These are phyloP conservation scores for Boulengeromyrus knoepffleri DNA, from an alignment of 2,113 vertebrate species.

Conservation along the genomic window DNA sequence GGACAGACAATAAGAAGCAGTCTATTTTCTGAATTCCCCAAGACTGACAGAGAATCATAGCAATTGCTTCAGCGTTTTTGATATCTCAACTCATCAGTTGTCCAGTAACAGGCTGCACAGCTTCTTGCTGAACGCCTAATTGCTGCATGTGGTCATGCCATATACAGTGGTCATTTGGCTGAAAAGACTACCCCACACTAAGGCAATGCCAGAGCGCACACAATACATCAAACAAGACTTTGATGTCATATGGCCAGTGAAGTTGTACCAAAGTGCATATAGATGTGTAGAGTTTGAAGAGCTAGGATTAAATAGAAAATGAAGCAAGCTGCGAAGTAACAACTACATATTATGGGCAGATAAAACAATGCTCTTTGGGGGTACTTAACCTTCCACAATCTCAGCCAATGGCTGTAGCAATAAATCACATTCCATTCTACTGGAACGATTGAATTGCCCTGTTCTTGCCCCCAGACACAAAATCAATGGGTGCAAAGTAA, in stretches of 20 bases:
- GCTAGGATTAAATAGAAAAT: background rate
- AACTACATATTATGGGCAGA: background rate
- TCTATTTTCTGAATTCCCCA: background rate
- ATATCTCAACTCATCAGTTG: background rate
- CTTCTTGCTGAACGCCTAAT: background rate
- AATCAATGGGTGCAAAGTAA: constrained; percentile 28
- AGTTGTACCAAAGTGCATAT: background rate
- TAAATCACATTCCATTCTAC: constrained; percentile 22
- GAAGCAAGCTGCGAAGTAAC: background rate
- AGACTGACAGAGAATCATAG: background rate
- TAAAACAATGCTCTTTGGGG: background rate
- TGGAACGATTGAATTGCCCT: constrained; percentile 28
- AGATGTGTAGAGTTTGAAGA: background rate
- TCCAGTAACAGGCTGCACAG: background rate
- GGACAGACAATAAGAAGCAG: background rate
- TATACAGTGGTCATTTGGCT: background rate
- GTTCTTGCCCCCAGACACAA: constrained; percentile 25
- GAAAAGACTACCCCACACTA: background rate
- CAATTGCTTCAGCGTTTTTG: background rate
- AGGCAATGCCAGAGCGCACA: background rate
- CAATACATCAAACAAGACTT: background rate
- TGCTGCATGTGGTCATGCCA: background rate
- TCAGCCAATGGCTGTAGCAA: background rate
- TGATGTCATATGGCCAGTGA: background rate
- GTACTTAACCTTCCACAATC: constrained; percentile 5